phyloP scores from a whole-genome alignment of 1,140 invertebrate species.

The Araneus ventricosus region DNA sequence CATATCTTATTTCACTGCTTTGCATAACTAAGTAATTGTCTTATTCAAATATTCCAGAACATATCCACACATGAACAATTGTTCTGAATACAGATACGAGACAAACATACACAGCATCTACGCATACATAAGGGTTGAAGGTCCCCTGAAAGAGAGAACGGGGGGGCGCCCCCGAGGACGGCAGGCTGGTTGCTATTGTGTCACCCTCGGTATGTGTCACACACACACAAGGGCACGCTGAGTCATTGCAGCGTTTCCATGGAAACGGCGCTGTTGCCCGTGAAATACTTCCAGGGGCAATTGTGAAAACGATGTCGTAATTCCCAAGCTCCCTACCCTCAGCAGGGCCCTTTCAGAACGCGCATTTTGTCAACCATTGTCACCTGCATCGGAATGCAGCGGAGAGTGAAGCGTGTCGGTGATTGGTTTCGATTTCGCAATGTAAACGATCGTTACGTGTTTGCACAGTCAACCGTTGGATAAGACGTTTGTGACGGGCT shows the following conservation, averaged over 20 bases:
- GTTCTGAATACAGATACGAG: too few relatives aligned
- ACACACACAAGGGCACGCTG: conserved; percentile 25
- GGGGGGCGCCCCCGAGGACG: neutral
- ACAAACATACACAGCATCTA: neutral
- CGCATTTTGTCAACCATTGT: neutral
- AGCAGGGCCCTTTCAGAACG: neutral
- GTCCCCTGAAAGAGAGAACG: neutral
- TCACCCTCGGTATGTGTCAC: conserved; percentile 23
- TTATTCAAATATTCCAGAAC: too few relatives aligned
- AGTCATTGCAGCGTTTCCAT: conserved; percentile 38
- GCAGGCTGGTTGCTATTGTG: conserved; percentile 1
- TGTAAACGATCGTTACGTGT: neutral
- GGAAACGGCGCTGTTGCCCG: neutral
- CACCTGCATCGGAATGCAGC: conserved; percentile 5
- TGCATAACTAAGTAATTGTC: too few relatives aligned
- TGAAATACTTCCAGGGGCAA: neutral
- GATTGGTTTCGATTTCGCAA: neutral
- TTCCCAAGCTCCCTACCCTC: neutral
- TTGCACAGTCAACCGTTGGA: neutral
- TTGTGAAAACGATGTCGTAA: neutral
- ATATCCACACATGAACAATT: too few relatives aligned
- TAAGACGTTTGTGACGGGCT: neutral
- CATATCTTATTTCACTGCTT: too few relatives aligned
- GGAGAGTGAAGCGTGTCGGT: neutral
- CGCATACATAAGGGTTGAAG: conserved; percentile 28